Percentiles rank a stretch among this genome's conserved stretches.
Evolutionary conservation across 2,888 invertebrate genomes (phyloP).

Genomic region (Branchipolynoe longqiensis): DNA sequence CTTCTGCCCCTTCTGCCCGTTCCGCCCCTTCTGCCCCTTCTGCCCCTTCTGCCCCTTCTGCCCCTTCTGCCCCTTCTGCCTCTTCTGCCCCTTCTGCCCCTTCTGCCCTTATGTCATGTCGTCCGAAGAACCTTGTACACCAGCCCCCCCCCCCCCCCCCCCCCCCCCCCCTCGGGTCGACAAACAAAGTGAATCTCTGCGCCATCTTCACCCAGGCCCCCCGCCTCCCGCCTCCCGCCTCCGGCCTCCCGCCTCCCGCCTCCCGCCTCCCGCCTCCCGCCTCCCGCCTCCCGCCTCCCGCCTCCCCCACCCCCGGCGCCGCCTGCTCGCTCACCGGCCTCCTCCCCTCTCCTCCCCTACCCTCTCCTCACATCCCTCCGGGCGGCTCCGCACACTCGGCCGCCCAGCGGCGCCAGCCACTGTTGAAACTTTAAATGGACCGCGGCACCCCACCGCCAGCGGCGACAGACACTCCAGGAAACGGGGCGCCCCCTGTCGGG

Average conservation of each 20-base stretch:
- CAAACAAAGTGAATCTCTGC: slow-evolving; percentile 7
- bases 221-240: neutral
- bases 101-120: no score
- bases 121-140: no score
- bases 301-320: neutral
- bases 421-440: slow-evolving; percentile 18
- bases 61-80: no score
- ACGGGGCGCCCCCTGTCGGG: neutral
- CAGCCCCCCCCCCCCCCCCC: no score
- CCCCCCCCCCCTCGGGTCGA: neutral
- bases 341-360: neutral
- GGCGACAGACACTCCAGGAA: neutral
- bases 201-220: neutral
- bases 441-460: neutral
- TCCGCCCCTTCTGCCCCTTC: no score
- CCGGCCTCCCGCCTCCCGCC: neutral
- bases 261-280: neutral
- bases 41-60: no score
- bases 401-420: neutral
- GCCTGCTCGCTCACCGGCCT: neutral
- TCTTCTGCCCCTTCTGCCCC: no score
- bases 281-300: neutral
- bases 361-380: neutral
- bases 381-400: neutral
- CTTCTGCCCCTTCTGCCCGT: no score